Conservation (phyloP, 2,888 invertebrate species). For the Thumatha senex region DNA sequence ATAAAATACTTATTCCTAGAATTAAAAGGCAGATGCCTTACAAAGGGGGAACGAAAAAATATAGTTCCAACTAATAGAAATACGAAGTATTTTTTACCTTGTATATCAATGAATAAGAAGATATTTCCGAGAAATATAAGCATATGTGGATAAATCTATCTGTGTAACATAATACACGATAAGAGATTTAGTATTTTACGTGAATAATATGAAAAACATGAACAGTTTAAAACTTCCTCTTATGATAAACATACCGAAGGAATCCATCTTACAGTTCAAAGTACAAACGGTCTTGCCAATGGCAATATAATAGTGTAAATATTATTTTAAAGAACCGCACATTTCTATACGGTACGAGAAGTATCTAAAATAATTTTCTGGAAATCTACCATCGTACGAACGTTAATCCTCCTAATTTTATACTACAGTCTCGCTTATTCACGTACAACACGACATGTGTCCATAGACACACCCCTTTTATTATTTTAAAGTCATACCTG, state of each 20-base stretch:
- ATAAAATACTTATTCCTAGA: not conserved
- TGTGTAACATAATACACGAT: not conserved
- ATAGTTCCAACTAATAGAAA: not conserved
- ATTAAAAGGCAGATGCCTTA: not conserved
- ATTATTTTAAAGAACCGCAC: conserved; percentile 23
- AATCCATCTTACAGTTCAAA: conserved; percentile 4
- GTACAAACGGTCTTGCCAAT: conserved; percentile 18
- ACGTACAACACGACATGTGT: too few relatives aligned
- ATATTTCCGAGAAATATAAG: not conserved
- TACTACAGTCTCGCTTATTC: too few relatives aligned
- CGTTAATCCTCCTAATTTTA: too few relatives aligned
- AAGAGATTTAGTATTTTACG: too few relatives aligned
- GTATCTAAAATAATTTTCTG: conserved; percentile 6
- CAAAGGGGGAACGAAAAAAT: not conserved
- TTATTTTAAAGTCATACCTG: too few relatives aligned
- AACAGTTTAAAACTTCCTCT: conserved; percentile 7
- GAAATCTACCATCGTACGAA: not conserved
- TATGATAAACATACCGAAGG: conserved; percentile 6
- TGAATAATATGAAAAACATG: conserved; percentile 4
- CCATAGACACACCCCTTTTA: not conserved
- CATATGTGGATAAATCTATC: not conserved
- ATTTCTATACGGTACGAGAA: conserved; percentile 21
- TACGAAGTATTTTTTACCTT: not conserved
- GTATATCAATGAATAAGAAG: too few relatives aligned
- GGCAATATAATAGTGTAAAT: conserved; percentile 31